Percentiles rank a stretch among this genome's conserved stretches.
Conservation (phyloP, 2,888 invertebrate genomes). For the Schizotus pectinicornis region DNA sequence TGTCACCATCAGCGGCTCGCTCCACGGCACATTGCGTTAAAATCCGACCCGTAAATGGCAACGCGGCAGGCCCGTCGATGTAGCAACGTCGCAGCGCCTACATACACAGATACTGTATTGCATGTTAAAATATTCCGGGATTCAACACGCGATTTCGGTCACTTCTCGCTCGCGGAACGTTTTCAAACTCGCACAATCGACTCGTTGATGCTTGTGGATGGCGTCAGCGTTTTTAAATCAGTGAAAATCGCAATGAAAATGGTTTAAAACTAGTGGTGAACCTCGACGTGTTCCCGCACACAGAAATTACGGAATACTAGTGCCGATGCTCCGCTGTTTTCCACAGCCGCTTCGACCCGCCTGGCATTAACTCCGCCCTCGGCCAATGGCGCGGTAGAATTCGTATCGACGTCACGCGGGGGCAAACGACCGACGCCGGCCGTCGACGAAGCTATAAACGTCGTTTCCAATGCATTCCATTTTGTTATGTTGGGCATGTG, state of each 20-base stretch:
- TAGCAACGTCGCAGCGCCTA: conserved; percentile 48
- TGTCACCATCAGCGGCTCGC: conserved; percentile 48
- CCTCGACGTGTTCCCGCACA: conserved; percentile 44
- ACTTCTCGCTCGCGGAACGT: conserved; percentile 41
- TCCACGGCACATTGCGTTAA: conserved; percentile 44
- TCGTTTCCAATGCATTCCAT: conserved; percentile 48
- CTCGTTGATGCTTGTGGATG: conserved; percentile 17
- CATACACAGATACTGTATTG: conserved; percentile 51
- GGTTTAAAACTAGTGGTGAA: conserved; percentile 37
- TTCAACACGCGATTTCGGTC: conserved; percentile 41
- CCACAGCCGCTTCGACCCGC: conserved; percentile 50
- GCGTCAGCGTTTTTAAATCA: conserved; percentile 40
- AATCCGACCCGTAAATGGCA: conserved; percentile 40
- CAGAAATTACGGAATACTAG: conserved; percentile 46
- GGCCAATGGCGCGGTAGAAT: conserved; percentile 46
- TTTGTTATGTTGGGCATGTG: conserved; percentile 44
- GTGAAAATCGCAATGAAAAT: conserved; percentile 35
- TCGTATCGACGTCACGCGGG: conserved; percentile 50
- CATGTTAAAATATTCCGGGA: conserved; percentile 52
- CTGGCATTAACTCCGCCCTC: conserved; percentile 50
- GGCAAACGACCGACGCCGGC: conserved; percentile 38
- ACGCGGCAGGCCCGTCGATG: conserved; percentile 41
- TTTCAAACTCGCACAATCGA: conserved; percentile 44
- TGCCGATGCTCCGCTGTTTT: conserved; percentile 43
- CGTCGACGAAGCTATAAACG: conserved; percentile 25